Percentiles rank a stretch among this genome's conserved stretches.
These are phyloP conservation scores for Hestina assimilis DNA, from an alignment of 1,140 invertebrate genomes.

Conservation along the genomic window DNA sequence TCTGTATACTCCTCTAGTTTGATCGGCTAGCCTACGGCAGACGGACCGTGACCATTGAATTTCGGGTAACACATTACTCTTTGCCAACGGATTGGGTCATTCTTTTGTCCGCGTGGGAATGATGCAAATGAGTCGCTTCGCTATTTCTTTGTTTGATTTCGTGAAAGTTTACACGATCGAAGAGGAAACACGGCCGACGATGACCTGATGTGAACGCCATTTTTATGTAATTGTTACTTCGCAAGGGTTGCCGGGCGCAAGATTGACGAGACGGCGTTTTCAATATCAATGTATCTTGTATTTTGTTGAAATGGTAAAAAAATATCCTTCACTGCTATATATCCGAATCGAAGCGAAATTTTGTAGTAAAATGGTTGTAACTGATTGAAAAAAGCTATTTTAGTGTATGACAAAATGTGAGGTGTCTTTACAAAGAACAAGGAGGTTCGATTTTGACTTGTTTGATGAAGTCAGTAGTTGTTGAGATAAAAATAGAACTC, in stretches of 20 bases:
- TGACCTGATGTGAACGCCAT: conserved; percentile 70
- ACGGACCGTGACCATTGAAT: conserved; percentile 61
- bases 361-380: too few species aligned
- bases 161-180: conserved; percentile 77
- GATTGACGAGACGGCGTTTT: conserved; percentile 20
- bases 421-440: too few species aligned
- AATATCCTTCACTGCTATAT: too few species aligned
- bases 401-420: too few species aligned
- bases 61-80: conserved; percentile 65
- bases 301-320: too few species aligned
- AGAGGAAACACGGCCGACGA: conserved; percentile 68
- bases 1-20: conserved; percentile 20
- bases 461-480: too few species aligned
- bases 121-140: conserved; percentile 74
- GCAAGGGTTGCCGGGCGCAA: conserved; percentile 41
- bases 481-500: too few species aligned
- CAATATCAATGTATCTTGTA: too few species aligned
- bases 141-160: conserved; percentile 79
- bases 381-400: too few species aligned
- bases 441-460: too few species aligned
- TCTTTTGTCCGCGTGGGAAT: conserved; percentile 75
- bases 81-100: conserved; percentile 72
- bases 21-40: conserved; percentile 11
- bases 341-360: too few species aligned
- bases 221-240: conserved; percentile 77